Evolutionary conservation across 2,113 vertebrate genomes (phyloP), one percentile per base, ranked within the genome.

Genomic region (Solea solea): DNA sequence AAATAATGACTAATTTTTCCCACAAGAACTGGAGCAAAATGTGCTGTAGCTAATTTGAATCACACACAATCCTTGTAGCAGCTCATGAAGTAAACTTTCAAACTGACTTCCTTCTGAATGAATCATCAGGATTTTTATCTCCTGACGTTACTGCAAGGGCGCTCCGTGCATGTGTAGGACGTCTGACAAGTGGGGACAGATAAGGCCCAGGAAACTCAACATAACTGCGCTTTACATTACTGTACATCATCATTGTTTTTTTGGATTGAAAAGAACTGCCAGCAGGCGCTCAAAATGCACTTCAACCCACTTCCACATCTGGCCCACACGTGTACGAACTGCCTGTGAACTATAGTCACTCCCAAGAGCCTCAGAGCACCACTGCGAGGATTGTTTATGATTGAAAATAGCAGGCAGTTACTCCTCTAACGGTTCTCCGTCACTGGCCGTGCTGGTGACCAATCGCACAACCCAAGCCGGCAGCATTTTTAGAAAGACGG

Each of bases 321-420:
- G 87, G 83, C 25, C 55, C 76, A 60, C 74, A 84, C 87, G 74
- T 87, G 84, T 77, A 11, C 39, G 48, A 67, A 66, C 66, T 75
- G 59, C 45, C 64, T 45, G 55, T 66, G 56, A 84, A 76, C 72
- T 66, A 34, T 28, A 71, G 59, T 68, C 55, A 27, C 69, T 67
- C 74, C 72, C 15, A 28, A 42, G 46, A 56, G 54, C 10, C 55
- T 77, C 71, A 6, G 40, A 53, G 64, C 55, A 12, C 21, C 9
- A 8, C 41, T 64, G 34, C 9, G 0, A 42, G 63, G 59, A 75
- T 67, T 90, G 91, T 93, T 93, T 92, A 88, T 91, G 81, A 91
- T 93, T 90, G 86, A 92, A 93, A 84, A 21, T 51, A 82, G 86
- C 83, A 64, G 74, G 28, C 48, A 41, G 76, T 68, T n/a, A 57